Evolutionary conservation across 2,888 invertebrate genomes (phyloP).

Genomic region (Erebia aethiops): DNA sequence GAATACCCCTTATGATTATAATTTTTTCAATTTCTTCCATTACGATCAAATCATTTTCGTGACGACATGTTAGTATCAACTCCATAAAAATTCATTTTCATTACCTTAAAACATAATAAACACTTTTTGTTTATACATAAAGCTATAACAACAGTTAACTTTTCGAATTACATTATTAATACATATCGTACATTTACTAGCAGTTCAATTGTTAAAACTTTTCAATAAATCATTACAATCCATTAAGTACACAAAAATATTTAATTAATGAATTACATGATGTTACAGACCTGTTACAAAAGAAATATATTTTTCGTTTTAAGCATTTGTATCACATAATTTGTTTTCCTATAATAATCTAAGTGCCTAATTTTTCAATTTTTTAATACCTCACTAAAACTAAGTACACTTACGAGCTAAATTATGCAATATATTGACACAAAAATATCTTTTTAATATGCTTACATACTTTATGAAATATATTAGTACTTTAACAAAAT

Average conservation of each 20-base stretch:
- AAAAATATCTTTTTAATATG: conserved; percentile 54
- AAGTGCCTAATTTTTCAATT: conserved; percentile 44
- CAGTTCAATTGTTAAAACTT: conserved; percentile 32
- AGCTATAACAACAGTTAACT: conserved; percentile 81
- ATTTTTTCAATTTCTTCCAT: conserved; percentile 2
- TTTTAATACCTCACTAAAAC: conserved; percentile 44
- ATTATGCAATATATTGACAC: conserved; percentile 74
- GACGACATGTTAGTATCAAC: not conserved
- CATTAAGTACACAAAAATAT: conserved; percentile 27
- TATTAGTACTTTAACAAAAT: conserved; percentile 20
- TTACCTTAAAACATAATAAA: conserved; percentile 75
- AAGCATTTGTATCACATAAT: conserved; percentile 70
- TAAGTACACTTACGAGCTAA: conserved; percentile 66
- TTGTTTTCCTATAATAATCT: conserved; percentile 55
- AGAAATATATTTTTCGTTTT: conserved; percentile 55
- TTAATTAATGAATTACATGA: conserved; percentile 38
- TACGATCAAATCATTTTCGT: not conserved
- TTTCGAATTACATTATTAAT: conserved; percentile 58
- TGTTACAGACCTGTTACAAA: conserved; percentile 61
- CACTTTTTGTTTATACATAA: conserved; percentile 81
- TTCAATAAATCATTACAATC: conserved; percentile 42
- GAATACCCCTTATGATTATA: not conserved
- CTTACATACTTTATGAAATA: conserved; percentile 15
- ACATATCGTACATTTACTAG: conserved; percentile 58
- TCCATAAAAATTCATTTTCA: conserved; percentile 41